These are phyloP conservation scores for Poecile atricapillus DNA, from an alignment of 2,113 vertebrate species.

Conservation along the genomic window DNA sequence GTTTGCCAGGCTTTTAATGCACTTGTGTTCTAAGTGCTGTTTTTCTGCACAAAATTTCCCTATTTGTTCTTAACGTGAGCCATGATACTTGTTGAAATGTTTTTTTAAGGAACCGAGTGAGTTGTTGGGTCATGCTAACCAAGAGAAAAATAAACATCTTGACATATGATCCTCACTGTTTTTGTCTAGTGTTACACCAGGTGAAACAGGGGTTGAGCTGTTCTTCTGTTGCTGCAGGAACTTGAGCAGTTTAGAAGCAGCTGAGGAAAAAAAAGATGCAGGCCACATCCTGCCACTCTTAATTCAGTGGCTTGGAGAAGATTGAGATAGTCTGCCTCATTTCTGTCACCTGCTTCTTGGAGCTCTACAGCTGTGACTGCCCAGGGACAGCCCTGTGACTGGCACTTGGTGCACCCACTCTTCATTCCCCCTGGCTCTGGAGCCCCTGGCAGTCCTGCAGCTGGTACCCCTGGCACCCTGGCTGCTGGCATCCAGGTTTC, in stretches of 20 bases:
- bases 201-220: neutral
- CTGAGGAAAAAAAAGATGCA: neutral
- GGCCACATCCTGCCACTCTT: constrained; percentile 2
- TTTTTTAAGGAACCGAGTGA: neutral
- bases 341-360: neutral
- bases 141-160: constrained; percentile 49
- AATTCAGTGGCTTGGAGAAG: neutral
- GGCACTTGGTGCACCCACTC: neutral
- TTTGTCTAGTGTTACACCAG: neutral
- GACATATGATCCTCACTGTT: constrained; percentile 4
- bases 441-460: neutral
- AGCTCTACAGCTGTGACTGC: neutral
- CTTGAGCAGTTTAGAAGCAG: neutral
- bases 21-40: constrained; percentile 32
- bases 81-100: constrained; percentile 29
- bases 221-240: neutral
- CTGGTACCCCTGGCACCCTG: neutral
- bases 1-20: constrained; percentile 55
- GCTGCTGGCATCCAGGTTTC: neutral
- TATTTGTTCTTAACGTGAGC: constrained; percentile 25
- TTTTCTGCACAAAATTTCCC: constrained; percentile 35
- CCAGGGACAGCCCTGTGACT: neutral
- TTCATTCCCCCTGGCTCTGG: neutral
- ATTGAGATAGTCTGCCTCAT: neutral
- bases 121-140: constrained; percentile 40